These are phyloP conservation scores for Calypte anna DNA, from an alignment of 2,113 vertebrate genomes.

Conservation along the genomic window DNA sequence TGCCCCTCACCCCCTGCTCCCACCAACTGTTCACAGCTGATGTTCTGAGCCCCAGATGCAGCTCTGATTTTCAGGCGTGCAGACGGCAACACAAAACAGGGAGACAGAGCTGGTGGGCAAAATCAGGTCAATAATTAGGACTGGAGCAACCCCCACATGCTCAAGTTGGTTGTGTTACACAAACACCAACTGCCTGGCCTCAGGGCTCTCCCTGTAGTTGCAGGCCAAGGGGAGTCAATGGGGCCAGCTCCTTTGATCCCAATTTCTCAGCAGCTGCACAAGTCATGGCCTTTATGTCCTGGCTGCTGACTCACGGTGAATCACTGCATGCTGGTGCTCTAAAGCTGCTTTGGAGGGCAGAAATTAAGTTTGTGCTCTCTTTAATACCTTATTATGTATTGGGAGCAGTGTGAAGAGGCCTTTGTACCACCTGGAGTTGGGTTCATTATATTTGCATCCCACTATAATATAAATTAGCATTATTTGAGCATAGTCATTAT, in stretches of 20 bases:
- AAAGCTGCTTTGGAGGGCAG: conserved; percentile 17
- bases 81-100: background rate
- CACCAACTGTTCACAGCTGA: accelerated
- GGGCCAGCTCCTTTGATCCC: conserved; percentile 39
- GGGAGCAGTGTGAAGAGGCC: background rate
- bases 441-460: background rate
- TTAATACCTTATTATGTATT: conserved; percentile 5
- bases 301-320: conserved; percentile 37
- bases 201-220: background rate
- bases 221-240: background rate
- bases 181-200: conserved; percentile 53
- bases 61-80: background rate
- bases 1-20: background rate
- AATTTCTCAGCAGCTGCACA: conserved; percentile 53
- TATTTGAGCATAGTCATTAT: background rate
- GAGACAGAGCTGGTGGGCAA: background rate
- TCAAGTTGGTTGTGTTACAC: background rate
- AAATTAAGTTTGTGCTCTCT: conserved; percentile 12
- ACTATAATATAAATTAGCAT: conserved; percentile 10
- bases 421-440: background rate
- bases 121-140: conserved; percentile 1
- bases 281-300: conserved; percentile 25
- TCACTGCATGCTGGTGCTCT: background rate
- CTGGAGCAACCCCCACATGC: background rate
- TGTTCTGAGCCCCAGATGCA: background rate